phyloP scores from a whole-genome alignment of 1,140 invertebrate species.

The Capitella teleta region DNA sequence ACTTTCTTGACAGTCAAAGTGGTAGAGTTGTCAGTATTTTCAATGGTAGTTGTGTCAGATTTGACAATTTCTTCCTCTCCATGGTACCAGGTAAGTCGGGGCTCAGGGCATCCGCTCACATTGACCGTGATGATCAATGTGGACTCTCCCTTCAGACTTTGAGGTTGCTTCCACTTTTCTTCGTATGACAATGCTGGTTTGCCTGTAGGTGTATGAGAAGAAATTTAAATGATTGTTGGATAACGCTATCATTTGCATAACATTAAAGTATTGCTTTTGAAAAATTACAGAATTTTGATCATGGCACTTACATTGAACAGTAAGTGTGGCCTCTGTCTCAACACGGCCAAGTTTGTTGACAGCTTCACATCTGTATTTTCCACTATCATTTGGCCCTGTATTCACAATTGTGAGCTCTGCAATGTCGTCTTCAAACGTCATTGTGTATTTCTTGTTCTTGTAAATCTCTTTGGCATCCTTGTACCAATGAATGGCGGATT shows the following conservation, averaged over 20 bases:
- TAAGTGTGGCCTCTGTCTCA: slow-evolving; percentile 29
- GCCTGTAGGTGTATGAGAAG: too few species aligned
- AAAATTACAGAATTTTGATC: too few species aligned
- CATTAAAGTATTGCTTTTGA: too few species aligned
- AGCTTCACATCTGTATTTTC: slow-evolving; percentile 25
- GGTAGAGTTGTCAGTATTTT: slow-evolving; percentile 28
- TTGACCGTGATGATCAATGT: slow-evolving; percentile 48
- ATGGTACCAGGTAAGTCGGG: slow-evolving; percentile 71
- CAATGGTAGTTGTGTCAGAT: slow-evolving; percentile 23
- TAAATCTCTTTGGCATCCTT: slow-evolving; percentile 6
- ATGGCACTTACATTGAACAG: slow-evolving; percentile 38
- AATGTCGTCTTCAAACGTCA: slow-evolving; percentile 15
- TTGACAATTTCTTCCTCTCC: slow-evolving; percentile 50
- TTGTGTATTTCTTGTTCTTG: slow-evolving; percentile 4
- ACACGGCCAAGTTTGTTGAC: slow-evolving; percentile 31
- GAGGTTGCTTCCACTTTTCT: slow-evolving; percentile 26
- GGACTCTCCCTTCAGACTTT: slow-evolving; percentile 23
- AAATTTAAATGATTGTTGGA: too few species aligned
- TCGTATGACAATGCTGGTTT: slow-evolving; percentile 50
- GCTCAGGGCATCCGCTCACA: slow-evolving; percentile 71
- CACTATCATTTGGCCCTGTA: slow-evolving; percentile 31
- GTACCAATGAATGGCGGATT: slow-evolving; percentile 10
- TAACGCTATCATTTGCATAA: too few species aligned
- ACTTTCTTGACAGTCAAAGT: slow-evolving; percentile 34
- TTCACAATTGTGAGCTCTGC: slow-evolving; percentile 31